These are phyloP conservation scores for Aelia acuminata DNA, from an alignment of 2,888 invertebrate species.

Conservation along the genomic window DNA sequence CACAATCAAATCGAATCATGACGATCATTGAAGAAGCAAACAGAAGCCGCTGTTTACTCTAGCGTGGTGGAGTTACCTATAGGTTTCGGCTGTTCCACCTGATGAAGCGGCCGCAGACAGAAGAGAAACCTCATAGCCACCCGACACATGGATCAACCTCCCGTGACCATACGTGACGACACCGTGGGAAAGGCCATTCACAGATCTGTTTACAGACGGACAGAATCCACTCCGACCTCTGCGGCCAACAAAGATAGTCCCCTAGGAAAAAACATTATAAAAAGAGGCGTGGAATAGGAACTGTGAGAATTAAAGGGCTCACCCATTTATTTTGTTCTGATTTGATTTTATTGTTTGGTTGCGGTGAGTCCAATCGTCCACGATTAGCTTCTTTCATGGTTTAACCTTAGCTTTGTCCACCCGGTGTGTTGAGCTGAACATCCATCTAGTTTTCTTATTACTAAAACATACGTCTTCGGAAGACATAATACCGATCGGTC, in stretches of 20 bases:
- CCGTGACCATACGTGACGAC: constrained; percentile 52
- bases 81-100: constrained; percentile 7
- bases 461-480: constrained; percentile 49
- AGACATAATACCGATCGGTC: background rate
- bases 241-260: constrained; percentile 30
- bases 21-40: constrained; percentile 42
- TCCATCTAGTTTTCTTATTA: constrained; percentile 49
- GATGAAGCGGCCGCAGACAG: constrained; percentile 28
- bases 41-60: constrained; percentile 44
- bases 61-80: constrained; percentile 1
- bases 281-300: constrained; percentile 52
- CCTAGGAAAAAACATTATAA: constrained; percentile 35
- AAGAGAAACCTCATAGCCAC: constrained; percentile 5
- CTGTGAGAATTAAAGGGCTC: constrained; percentile 56
- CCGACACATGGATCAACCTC: constrained; percentile 25
- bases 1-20: constrained; percentile 17
- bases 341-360: constrained; percentile 57
- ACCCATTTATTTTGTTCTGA: constrained; percentile 55
- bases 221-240: constrained; percentile 24
- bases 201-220: constrained; percentile 49
- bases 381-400: constrained; percentile 48
- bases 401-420: constrained; percentile 29
- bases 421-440: constrained; percentile 37
- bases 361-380: constrained; percentile 37
- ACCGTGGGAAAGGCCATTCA: constrained; percentile 50